Evolutionary conservation across 2,113 vertebrate species (phyloP), one percentile per base, ranked within the genome.

Genomic region (Dipodomys merriami): DNA sequence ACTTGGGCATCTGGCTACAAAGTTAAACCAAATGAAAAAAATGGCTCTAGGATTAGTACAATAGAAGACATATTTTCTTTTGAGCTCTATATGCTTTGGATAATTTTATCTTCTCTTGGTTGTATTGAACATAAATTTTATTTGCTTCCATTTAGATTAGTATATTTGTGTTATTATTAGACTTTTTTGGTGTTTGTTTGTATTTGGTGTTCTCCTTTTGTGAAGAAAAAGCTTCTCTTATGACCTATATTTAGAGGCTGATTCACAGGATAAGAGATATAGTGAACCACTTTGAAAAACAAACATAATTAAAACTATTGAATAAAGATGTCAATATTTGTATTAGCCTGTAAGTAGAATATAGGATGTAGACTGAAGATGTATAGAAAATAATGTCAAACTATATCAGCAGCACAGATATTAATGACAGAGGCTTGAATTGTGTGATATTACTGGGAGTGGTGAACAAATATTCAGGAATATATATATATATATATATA

Each of bases 371-470:
- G 53, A 0, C 64, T 57, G 12, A 2, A 33, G 4, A 78, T 33
- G 1, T 20, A 39, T 9, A 30, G 6, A 62, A 81, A 62, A 2
- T 13, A 33, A 8, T 73, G 23, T 8, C 20, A 46, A 57, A 83
- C 1, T 57, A 10, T 0, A 3, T 22, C 39, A 78, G 1, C 23
- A 60, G 3, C 12, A 0, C 8, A 35, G 65, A 25, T 12, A 62
- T 33, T 10, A 71, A 57, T 73, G n/a, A 8, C 25, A 49, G 29
- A 35, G 1, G 1, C 5, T 86, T 53, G 6, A 68, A 67, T 0
- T 76, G 19, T 73, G 53, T 33, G 2, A 0, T 13, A 27, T 7
- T 49, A 27, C 6, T 68, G 12, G 15, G 12, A 46, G 10, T 80
- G 9, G 33, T 19, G 23, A 80, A 8, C 1, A 83, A 86, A 4